phyloP scores from a whole-genome alignment of 2,888 invertebrate species.

The Ferrisia virgata region DNA sequence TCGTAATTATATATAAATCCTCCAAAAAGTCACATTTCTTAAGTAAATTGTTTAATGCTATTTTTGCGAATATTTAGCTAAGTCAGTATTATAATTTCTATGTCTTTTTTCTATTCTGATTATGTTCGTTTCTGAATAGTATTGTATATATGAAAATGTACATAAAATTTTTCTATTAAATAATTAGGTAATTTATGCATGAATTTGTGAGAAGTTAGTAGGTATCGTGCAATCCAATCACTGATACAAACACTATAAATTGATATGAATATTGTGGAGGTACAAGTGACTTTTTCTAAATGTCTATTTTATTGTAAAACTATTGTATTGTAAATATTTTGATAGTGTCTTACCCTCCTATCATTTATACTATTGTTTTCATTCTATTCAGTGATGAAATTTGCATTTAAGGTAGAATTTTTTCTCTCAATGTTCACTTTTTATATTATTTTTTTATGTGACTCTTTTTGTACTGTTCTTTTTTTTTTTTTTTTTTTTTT shows the following conservation, averaged over 20 bases:
- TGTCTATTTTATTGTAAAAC: background rate
- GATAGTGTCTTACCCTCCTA: background rate
- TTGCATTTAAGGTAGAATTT: conserved; percentile 6
- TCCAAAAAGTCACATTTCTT: conserved; percentile 14
- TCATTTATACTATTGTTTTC: background rate
- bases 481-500: background rate
- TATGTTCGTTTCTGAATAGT: background rate
- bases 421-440: background rate
- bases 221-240: background rate
- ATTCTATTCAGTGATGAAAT: conserved; percentile 3
- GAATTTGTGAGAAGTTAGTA: background rate
- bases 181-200: background rate
- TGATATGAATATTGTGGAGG: background rate
- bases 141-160: conserved; percentile 8
- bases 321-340: background rate
- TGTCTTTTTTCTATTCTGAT: background rate
- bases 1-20: background rate
- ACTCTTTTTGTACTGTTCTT: background rate
- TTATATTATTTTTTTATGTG: background rate
- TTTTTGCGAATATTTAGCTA: conserved; percentile 25
- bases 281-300: background rate
- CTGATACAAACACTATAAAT: background rate
- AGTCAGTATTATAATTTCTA: conserved; percentile 33
- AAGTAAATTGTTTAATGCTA: conserved; percentile 40
- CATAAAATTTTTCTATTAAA: background rate